Percentiles rank a stretch among this genome's conserved stretches.
Evolutionary conservation across 2,888 invertebrate species (phyloP).

Genomic region (Hirtodrosophila alboralis): DNA sequence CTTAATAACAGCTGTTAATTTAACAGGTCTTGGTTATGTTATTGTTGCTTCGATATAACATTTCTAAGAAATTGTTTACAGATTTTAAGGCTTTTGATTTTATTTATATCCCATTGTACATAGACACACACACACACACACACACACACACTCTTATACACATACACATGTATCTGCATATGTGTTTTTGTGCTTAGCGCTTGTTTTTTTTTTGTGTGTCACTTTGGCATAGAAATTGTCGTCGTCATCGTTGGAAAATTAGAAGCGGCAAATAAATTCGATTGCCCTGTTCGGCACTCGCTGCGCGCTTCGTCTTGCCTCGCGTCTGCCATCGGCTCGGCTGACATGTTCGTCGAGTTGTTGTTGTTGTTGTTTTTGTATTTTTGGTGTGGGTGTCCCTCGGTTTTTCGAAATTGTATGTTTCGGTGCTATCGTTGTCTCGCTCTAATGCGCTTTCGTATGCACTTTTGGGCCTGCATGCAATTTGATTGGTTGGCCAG

Average conservation of each 20-base stretch:
- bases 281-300: slow-evolving; percentile 67
- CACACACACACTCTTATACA: slow-evolving; percentile 14
- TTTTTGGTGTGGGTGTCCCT: slow-evolving; percentile 68
- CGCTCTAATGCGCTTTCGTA: slow-evolving; percentile 77
- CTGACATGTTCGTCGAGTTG: slow-evolving; percentile 38
- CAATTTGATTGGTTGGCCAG: slow-evolving; percentile 75
- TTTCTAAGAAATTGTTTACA: too few relatives aligned
- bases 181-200: slow-evolving; percentile 41
- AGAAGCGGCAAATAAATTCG: slow-evolving; percentile 77
- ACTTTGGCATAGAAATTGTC: slow-evolving; percentile 76
- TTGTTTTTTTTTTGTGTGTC: slow-evolving; percentile 78
- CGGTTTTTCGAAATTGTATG: slow-evolving; percentile 42
- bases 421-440: slow-evolving; percentile 74
- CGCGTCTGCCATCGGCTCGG: slow-evolving; percentile 43
- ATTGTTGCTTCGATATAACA: too few relatives aligned
- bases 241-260: slow-evolving; percentile 72
- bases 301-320: slow-evolving; percentile 13
- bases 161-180: slow-evolving; percentile 3
- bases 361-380: slow-evolving; percentile 26
- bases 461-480: slow-evolving; percentile 75
- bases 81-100: too few relatives aligned
- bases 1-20: too few relatives aligned
- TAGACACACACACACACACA: slow-evolving; percentile 2
- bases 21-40: too few relatives aligned
- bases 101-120: too few relatives aligned